Base-by-base conservation (phyloP, 2,113 vertebrate genomes). In the Saccopteryx bilineata region DNA sequence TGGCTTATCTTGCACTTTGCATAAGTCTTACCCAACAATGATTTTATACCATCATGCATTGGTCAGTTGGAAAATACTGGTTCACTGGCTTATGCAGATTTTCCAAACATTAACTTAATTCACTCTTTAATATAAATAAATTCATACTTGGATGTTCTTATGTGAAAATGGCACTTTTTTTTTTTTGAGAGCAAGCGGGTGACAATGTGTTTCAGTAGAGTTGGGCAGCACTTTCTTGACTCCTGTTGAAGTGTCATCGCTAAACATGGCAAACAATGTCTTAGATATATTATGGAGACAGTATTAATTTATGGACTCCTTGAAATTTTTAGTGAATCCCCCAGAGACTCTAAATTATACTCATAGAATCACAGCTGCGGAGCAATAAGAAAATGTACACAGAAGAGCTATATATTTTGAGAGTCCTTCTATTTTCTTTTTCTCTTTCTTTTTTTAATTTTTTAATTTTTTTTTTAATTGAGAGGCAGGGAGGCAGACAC, bases 221-320 rank as follows among this genome's bases (percentile, higher is more conserved):
- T 13, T 14, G 0, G 19, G 9, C 7, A 28, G 19, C 5, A 14
- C 15, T 46, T 24, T 54, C 33, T 52, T 0, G 0, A 23, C 18
- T 52, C 10, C 58, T 33, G 0, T 5, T 56, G 2, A 31, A 14
- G 6, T 8, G 1, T 1, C 1, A 0, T 61, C 46, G 18, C 15
- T 72, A 15, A 28, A 60, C 48, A 52, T 3, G 8, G 18, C 1
- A 10, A 60, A 26, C 10, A 0, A 33, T 50, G 13, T n/a, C 31
- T 58, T 60, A 66, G 26, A 17, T 80, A 65, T 52, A 9, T 81
- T 46, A 33, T 48, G 17, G 46, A 78, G 50, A 76, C 0, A 15
- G 4, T 9, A 63, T 81, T 65, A 17, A 14, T 21, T 17, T 81
- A 13, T 7, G 13, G 1, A 91, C 2, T 8, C 2, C 9, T 66